Evolutionary conservation across 35 echinoderm and acorn worm genomes (phyloP).

Genomic region (Ptychodera flava): DNA sequence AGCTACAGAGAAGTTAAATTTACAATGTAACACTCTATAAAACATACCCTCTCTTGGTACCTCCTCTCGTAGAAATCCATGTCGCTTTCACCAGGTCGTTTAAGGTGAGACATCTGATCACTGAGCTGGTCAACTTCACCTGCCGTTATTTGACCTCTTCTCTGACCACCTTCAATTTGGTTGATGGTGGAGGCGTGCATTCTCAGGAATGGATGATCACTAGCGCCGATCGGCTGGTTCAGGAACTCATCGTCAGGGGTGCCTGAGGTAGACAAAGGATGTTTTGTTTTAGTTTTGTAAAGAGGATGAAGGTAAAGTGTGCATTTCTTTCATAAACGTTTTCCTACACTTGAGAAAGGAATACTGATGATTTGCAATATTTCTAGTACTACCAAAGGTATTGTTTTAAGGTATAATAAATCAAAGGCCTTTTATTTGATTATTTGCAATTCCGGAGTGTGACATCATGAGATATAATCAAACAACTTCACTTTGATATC

Average conservation of each 20-base stretch:
- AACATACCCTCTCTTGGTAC: slow-evolving; percentile 86
- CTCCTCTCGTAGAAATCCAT: slow-evolving; percentile 98
- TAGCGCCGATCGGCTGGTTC: slow-evolving; percentile 54
- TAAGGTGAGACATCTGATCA: slow-evolving; percentile 55
- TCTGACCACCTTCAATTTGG: slow-evolving; percentile 20
- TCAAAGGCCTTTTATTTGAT: too few relatives aligned
- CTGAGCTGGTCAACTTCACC: slow-evolving; percentile 43
- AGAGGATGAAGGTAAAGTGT: too few relatives aligned
- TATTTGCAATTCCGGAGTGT: too few relatives aligned
- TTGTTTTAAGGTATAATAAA: too few relatives aligned
- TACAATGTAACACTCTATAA: too few relatives aligned
- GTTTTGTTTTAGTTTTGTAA: too few relatives aligned
- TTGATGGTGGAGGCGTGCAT: slow-evolving; percentile 68
- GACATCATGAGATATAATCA: background rate
- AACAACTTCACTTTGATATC: slow-evolving; percentile 6
- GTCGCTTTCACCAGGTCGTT: slow-evolving; percentile 76
- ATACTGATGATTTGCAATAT: too few relatives aligned
- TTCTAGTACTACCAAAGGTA: too few relatives aligned
- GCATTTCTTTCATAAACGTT: too few relatives aligned
- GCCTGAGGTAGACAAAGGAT: slow-evolving; percentile 27
- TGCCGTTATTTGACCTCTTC: background rate
- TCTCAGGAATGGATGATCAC: slow-evolving; percentile 88
- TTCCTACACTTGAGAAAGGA: too few relatives aligned
- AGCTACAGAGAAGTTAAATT: too few relatives aligned
- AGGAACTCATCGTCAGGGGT: slow-evolving; percentile 70